Evolutionary conservation across 2,888 invertebrate genomes (phyloP).

Genomic region (Drosophila conformis): DNA sequence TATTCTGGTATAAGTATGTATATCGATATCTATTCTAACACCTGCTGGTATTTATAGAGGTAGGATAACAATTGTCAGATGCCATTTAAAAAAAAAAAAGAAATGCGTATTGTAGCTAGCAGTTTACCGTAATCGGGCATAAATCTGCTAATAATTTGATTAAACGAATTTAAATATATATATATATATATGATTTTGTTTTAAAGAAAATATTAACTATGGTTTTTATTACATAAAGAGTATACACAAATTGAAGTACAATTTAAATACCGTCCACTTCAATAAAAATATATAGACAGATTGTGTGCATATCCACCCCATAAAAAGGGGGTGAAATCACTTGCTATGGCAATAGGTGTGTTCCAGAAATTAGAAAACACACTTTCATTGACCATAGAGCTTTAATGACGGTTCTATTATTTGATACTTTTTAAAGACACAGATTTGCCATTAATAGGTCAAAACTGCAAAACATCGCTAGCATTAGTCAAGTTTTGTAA

Average conservation of each 20-base stretch:
- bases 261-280: conserved; percentile 6
- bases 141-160: conserved; percentile 24
- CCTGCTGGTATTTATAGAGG: conserved; percentile 72
- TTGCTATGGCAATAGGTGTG: conserved; percentile 18
- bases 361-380: conserved; percentile 8
- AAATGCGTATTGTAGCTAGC: conserved; percentile 24
- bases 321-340: conserved; percentile 10
- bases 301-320: conserved; percentile 8
- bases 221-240: conserved; percentile 21
- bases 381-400: conserved; percentile 10
- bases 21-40: conserved; percentile 64
- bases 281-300: conserved; percentile 30
- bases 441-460: conserved; percentile 12
- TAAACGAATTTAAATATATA: conserved; percentile 19
- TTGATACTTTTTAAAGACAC: not conserved
- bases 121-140: conserved; percentile 21
- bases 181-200: not conserved
- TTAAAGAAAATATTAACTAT: conserved; percentile 15
- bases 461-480: conserved; percentile 36
- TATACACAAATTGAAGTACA: conserved; percentile 29
- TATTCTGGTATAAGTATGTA: conserved; percentile 60
- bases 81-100: conserved; percentile 54
- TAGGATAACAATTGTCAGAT: conserved; percentile 76
- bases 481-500: conserved; percentile 44
- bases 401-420: conserved; percentile 8